phyloP scores from a whole-genome alignment of 2,888 invertebrate genomes.

The Zaprionus obscuricornis region DNA sequence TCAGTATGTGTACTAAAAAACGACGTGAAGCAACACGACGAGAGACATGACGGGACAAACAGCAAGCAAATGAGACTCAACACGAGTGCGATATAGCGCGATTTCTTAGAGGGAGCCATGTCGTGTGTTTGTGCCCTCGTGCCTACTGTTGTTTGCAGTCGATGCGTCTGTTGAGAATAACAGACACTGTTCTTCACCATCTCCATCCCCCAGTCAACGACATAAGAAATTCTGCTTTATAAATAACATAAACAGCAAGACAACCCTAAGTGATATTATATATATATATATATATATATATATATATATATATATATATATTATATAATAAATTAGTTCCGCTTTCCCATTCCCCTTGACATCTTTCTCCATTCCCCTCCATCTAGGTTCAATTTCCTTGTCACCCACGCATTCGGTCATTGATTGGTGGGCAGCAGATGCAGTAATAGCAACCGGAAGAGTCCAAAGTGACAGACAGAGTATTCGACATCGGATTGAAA shows the following conservation, averaged over 20 bases:
- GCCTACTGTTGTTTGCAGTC: conserved; percentile 11
- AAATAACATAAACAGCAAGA: conserved; percentile 43
- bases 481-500: too few relatives aligned
- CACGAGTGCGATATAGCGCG: conserved; percentile 5
- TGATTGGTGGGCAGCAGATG: conserved; percentile 82
- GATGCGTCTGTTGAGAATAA: conserved; percentile 44
- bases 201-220: conserved; percentile 8
- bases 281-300: too few relatives aligned
- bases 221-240: too few relatives aligned
- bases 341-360: neutral
- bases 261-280: conserved; percentile 73
- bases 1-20: conserved; percentile 48
- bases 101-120: conserved; percentile 58
- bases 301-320: too few relatives aligned
- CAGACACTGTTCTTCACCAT: conserved; percentile 8
- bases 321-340: conserved; percentile 55
- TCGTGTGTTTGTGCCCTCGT: conserved; percentile 56
- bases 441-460: conserved; percentile 50
- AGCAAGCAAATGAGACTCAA: conserved; percentile 6
- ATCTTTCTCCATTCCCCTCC: too few relatives aligned
- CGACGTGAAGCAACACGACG: neutral
- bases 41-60: conserved; percentile 25
- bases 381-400: too few relatives aligned
- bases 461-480: conserved; percentile 42
- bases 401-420: conserved; percentile 55